Evolutionary conservation across 1,140 invertebrate genomes (phyloP), one percentile per base, ranked within the genome.

Genomic region (Drosophila sturtevanti): DNA sequence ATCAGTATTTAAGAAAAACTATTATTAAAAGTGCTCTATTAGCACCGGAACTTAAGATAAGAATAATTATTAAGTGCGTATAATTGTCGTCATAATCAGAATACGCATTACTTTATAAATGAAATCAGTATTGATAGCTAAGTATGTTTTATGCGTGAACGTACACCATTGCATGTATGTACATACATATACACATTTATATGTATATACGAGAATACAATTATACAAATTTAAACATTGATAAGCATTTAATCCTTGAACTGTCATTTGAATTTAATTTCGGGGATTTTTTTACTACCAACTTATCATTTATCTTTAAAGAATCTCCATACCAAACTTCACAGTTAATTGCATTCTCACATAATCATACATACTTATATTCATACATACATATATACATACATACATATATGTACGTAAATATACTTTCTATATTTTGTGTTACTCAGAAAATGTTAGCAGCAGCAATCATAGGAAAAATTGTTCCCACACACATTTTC

Each of bases 401-500:
- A 35, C 7, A 9, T 35, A 35, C 6, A 7, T 35, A 35, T 35
- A 35, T 35, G n/a, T n/a, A n/a, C n/a, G n/a, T 10, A 35, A 35
- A 35, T 35, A 12, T 37, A 38, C 37, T 38, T n/a, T 38, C 10
- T 9, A 21, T 18, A 21, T 18, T 7, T 48, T 31, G 24, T 56
- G 0, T 18, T 56, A 35, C 27, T 1, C 22, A 27, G 12, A 54
- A 48, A 16, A 18, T 10, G 54, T 10, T 11, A 12, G 27, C 22
- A n/a, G n/a, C 5, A n/a, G 22, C n/a, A 22, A n/a, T 37, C 48
- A n/a, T n/a, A 24, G 4, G 21, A 4, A 27, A 34, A 6, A 75
- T 86, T 72, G 81, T 60, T 67, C 70, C 62, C 22, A 54, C 14
- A 14, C 54, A 35, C 37, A 16, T 10, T 48, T 48, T 2, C 41